Base-by-base conservation (phyloP, 2,888 invertebrate species). In the Chalcosyrphus nemorum region DNA sequence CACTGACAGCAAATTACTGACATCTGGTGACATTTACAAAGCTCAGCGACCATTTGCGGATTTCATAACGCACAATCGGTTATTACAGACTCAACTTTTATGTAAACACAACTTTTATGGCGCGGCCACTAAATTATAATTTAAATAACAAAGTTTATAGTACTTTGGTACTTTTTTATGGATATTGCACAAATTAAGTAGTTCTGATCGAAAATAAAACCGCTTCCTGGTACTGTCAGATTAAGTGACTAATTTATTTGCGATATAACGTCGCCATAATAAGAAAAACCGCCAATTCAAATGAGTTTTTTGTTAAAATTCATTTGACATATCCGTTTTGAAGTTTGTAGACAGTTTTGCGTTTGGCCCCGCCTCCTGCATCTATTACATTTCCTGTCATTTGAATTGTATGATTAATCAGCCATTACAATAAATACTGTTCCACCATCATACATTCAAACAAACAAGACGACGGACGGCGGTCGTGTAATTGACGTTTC, bases 401-500 rank as follows among this genome's bases (percentile, higher is more conserved):
- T 59, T 74, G 59, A 74, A 74, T 80, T 54, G 61, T 45, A 56
- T 81, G 63, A 75, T 75, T 70, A 70, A 70, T 81, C 13, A 32
- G 24, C 41, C 3, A 68, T 81, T 63, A 57, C 68, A 38, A 57
- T 63, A 63, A 75, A 56, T 61, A 56, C 56, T 21, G 38, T 17
- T 61, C 61, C 68, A 78, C 61, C 61, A 72, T 47, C 72, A 59
- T 78, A 82, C 77, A 82, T 82, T 82, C 61, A 71, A 81, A 81
- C 15, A 71, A 81, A 68, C 56, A 74, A 65, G 78, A 71, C n/a
- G n/a, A 52, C 21, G 76, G 68, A 45, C 56, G 52, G 38, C 70
- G 77, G 77, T 66, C 77, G 71, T 72, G 77, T 82, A 82, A 82
- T 82, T 77, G 81, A 65, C 38, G 71, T 61, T 82, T 66, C n/a